Percentiles rank a stretch among this genome's conserved stretches.
Conservation (phyloP, 2,888 invertebrate species). For the Vesta saturnalis region DNA sequence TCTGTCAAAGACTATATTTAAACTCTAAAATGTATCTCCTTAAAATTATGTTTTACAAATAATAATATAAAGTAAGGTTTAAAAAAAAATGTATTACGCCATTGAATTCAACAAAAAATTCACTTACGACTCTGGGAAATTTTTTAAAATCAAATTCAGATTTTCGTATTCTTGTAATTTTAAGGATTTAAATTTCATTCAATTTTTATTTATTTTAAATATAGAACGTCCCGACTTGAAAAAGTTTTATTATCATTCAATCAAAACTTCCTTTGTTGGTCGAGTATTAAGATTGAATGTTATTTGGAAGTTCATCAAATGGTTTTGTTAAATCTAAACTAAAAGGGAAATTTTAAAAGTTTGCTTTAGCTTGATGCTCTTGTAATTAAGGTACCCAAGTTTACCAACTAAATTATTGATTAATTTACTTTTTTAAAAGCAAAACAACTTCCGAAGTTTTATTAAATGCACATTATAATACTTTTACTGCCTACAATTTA, state of each 20-base stretch:
- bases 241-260: not conserved
- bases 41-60: not conserved
- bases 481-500: no score
- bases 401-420: no score
- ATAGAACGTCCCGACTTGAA: not conserved
- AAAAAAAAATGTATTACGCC: not conserved
- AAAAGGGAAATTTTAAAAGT: not conserved
- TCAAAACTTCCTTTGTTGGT: constrained; percentile 1
- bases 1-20: no score
- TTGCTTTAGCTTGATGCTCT: not conserved
- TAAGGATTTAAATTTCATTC: not conserved
- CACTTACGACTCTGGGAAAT: constrained; percentile 1
- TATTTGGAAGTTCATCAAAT: not conserved
- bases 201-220: constrained; percentile 1
- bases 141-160: not conserved
- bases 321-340: not conserved
- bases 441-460: no score
- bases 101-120: not conserved
- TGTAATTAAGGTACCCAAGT: not conserved
- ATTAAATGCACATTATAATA: no score
- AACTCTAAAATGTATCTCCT: no score
- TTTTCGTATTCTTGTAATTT: not conserved
- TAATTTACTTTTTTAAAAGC: no score
- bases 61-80: no score
- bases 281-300: not conserved